These are phyloP conservation scores for Nothura maculosa DNA, from an alignment of 2,797 vertebrate species.

Conservation along the genomic window DNA sequence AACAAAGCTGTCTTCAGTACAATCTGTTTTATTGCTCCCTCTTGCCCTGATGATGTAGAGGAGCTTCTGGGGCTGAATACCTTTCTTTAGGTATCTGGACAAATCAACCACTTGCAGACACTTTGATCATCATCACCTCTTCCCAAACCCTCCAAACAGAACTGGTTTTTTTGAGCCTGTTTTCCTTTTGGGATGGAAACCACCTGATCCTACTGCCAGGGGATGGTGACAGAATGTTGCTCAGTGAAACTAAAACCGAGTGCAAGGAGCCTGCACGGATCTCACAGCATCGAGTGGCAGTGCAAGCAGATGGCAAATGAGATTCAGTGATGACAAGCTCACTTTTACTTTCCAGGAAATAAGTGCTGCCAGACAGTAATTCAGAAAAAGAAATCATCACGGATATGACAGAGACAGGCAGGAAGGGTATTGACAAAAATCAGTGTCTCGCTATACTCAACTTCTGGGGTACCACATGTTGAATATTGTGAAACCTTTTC, in stretches of 20 bases:
- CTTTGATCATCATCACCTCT: neutral
- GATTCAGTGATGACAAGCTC: neutral
- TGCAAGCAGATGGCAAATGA: neutral
- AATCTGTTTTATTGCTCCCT: neutral
- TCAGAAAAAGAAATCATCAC: no score
- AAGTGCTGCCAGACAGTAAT: neutral
- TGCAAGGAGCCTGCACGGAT: neutral
- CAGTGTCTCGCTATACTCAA: accelerated
- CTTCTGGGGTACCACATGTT: neutral
- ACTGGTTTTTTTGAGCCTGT: accelerated
- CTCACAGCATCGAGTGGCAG: neutral
- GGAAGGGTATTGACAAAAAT: neutral
- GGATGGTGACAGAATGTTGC: neutral
- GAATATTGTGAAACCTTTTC: accelerated
- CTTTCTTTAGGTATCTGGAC: neutral
- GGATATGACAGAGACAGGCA: neutral
- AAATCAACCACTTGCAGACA: neutral
- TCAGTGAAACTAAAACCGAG: neutral
- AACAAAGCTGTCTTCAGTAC: neutral
- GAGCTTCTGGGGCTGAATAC: neutral
- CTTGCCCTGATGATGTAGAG: neutral
- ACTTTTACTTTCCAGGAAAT: neutral
- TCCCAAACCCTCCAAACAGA: neutral
- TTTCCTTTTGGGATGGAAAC: neutral
- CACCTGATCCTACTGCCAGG: neutral